Base-by-base conservation (phyloP, 1,140 invertebrate species). In the Tribolium madens region DNA sequence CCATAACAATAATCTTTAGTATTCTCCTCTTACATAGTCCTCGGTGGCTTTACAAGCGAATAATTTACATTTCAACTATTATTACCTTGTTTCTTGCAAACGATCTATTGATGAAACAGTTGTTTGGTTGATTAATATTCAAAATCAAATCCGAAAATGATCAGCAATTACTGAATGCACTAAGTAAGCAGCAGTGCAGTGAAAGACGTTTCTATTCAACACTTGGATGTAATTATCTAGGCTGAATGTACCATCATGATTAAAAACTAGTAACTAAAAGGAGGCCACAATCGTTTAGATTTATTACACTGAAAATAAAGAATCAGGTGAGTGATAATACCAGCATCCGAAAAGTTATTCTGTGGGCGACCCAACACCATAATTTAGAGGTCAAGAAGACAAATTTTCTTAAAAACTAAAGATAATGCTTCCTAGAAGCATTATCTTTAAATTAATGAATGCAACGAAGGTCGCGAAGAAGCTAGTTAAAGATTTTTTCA, bases 211-310 rank as follows among this genome's bases (percentile, higher is more conserved):
- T 50, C 52, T 57, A 17, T 57, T 21, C 52, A 21, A 21, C 52
- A 57, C 17, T 57, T 57, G 12, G 13, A 12, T 50, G 14, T 50
- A 57, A 57, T 57, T 57, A 57, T 57, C 52, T 57, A 57, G 52
- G 52, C 52, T 57, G 52, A 57, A 57, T 57, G 52, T 57, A 57
- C 17, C 52, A 21, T 57, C 17, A 18, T 21, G 52, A 26, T 57
- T 57, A 57, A 57, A 50, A 57, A 57, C 52, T 57, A 57, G 15
- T 57, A n/a, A 21, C 52, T 21, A 21, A 57, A 57, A 18, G 14
- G 52, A 57, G 52, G 52, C 14, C 52, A 57, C 52, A 57, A 57
- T n/a, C 52, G 14, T 18, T 57, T 21, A 57, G 15, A 21, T 18
- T 57, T 57, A 57, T 57, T 57, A 17, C 18, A 42, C n/a, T 42